phyloP scores from a whole-genome alignment of 2,113 vertebrate species.

The Ameiurus melas region DNA sequence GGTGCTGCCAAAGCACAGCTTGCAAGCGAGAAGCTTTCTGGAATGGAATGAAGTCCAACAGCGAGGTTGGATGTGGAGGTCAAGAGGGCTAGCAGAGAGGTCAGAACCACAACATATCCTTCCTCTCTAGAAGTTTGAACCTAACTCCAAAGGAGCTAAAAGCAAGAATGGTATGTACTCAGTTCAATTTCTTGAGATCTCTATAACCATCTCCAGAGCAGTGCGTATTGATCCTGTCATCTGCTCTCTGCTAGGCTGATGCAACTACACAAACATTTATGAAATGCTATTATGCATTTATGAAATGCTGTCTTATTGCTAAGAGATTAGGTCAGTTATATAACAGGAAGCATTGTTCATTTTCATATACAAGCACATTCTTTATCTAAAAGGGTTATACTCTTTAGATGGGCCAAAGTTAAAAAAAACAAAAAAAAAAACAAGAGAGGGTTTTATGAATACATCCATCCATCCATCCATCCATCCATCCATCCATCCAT shows the following conservation, averaged over 20 bases:
- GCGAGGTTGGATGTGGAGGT: slow-evolving; percentile 34
- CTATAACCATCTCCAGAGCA: slow-evolving; percentile 20
- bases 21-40: slow-evolving; percentile 43
- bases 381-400: neutral
- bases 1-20: slow-evolving; percentile 45
- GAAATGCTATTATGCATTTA: slow-evolving; percentile 36
- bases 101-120: slow-evolving; percentile 44
- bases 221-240: slow-evolving; percentile 33
- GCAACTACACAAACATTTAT: slow-evolving; percentile 50
- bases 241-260: slow-evolving; percentile 40
- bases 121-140: slow-evolving; percentile 42
- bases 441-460: neutral
- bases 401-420: slow-evolving; percentile 20
- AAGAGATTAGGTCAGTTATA: slow-evolving; percentile 11
- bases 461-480: too few relatives aligned
- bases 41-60: slow-evolving; percentile 36
- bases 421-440: slow-evolving; percentile 43
- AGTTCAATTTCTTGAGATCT: slow-evolving; percentile 22
- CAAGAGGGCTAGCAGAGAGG: slow-evolving; percentile 38
- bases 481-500: too few relatives aligned
- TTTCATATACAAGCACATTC: neutral
- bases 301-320: slow-evolving; percentile 5
- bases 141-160: slow-evolving; percentile 13
- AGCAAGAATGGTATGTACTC: slow-evolving; percentile 9
- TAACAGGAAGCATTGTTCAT: slow-evolving; percentile 17